phyloP scores from a whole-genome alignment of 1,140 invertebrate genomes.

The Scaptomyza montana region DNA sequence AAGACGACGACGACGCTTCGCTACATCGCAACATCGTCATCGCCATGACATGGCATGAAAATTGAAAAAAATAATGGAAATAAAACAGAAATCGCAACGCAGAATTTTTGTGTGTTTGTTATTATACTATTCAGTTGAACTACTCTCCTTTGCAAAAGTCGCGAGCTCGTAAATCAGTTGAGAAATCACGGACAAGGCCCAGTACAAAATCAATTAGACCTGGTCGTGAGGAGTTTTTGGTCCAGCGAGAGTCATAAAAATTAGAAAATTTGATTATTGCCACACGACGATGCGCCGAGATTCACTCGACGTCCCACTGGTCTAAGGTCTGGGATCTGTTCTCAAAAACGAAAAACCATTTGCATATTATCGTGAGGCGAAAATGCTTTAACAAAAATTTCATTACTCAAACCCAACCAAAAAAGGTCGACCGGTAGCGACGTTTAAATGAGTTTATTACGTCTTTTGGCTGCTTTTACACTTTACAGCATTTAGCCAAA shows the following conservation, averaged over 20 bases:
- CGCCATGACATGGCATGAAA: conserved; percentile 58
- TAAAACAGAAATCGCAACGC: conserved; percentile 12
- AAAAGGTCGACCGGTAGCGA: conserved; percentile 40
- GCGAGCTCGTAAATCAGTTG: conserved; percentile 34
- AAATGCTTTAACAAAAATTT: conserved; percentile 76
- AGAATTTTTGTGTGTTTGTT: not conserved
- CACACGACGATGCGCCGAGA: conserved; percentile 63
- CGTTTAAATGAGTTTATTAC: conserved; percentile 83
- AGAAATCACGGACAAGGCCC: conserved; percentile 47
- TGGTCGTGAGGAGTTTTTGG: conserved; percentile 59
- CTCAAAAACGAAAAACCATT: conserved; percentile 39
- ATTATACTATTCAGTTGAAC: not conserved
- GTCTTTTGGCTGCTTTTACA: conserved; percentile 66
- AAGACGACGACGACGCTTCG: conserved; percentile 67
- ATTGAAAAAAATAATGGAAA: conserved; percentile 5
- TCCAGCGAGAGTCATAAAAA: conserved; percentile 76
- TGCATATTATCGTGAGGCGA: conserved; percentile 72
- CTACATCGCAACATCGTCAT: conserved; percentile 39
- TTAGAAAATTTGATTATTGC: conserved; percentile 83
- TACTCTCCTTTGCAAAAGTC: conserved; percentile 2
- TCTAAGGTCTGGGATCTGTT: conserved; percentile 5
- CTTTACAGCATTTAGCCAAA: conserved; percentile 73
- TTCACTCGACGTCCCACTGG: conserved; percentile 54
- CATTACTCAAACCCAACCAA: conserved; percentile 67
- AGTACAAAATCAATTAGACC: conserved; percentile 75